These are phyloP conservation scores for Lasioglossum malachurum DNA, from an alignment of 2,888 invertebrate species.

Conservation along the genomic window DNA sequence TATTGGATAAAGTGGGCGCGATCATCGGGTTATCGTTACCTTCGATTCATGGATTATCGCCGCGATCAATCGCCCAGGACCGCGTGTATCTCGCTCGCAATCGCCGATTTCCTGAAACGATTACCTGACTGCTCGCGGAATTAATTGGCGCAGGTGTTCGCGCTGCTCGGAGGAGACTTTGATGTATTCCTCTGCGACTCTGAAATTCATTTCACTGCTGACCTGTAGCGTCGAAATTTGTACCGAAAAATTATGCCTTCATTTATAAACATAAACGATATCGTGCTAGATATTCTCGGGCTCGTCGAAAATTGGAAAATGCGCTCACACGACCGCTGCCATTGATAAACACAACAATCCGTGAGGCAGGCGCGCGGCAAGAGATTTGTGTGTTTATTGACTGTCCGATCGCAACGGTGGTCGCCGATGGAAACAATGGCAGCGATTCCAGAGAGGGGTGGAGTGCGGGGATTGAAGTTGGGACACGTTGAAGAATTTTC, in stretches of 20 bases:
- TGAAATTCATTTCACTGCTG: neutral
- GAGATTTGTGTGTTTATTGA: constrained; percentile 8
- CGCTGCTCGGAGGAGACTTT: neutral
- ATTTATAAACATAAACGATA: neutral
- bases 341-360: neutral
- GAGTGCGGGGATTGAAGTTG: neutral
- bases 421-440: constrained; percentile 7
- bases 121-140: constrained; percentile 17
- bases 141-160: constrained; percentile 32
- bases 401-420: neutral
- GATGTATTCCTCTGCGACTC: neutral
- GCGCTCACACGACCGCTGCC: neutral
- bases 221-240: neutral
- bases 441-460: neutral
- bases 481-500: constrained; percentile 1
- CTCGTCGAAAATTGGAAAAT: neutral
- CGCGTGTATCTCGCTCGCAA: constrained; percentile 8
- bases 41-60: constrained; percentile 47
- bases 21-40: constrained; percentile 55
- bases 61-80: constrained; percentile 32
- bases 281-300: neutral
- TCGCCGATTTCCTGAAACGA: constrained; percentile 18
- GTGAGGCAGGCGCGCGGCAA: neutral
- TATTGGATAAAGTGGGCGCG: constrained; percentile 60
- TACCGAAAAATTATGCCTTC: neutral